Percentiles rank a stretch among this genome's conserved stretches.
These are phyloP conservation scores for Sylvicola cinctus DNA, from an alignment of 2,888 invertebrate genomes.

Conservation along the genomic window DNA sequence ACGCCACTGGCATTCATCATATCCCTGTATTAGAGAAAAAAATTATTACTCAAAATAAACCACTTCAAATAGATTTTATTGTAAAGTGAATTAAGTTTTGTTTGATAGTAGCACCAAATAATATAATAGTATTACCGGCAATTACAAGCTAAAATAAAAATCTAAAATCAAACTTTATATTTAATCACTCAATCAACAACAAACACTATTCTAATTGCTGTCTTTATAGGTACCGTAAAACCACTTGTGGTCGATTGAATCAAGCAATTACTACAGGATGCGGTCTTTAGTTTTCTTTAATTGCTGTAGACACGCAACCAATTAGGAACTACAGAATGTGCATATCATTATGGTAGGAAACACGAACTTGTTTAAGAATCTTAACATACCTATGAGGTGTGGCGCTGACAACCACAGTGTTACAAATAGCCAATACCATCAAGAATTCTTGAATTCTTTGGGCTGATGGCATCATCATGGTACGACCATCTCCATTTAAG, in stretches of 20 bases:
- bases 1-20: slow-evolving; percentile 48
- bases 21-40: slow-evolving; percentile 20
- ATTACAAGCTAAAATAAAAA: background rate
- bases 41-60: background rate
- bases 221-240: too few species aligned
- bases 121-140: too few species aligned
- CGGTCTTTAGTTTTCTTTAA: too few species aligned
- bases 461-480: slow-evolving; percentile 29
- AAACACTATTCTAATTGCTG: too few species aligned
- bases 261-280: too few species aligned
- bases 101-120: background rate
- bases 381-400: slow-evolving; percentile 36
- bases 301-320: too few species aligned
- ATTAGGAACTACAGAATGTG: too few species aligned
- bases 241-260: too few species aligned
- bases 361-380: too few species aligned
- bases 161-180: background rate
- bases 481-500: slow-evolving; percentile 10
- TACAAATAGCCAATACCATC: slow-evolving; percentile 78
- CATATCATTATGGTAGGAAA: too few species aligned
- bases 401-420: slow-evolving; percentile 85
- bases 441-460: slow-evolving; percentile 75
- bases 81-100: background rate
- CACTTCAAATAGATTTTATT: too few species aligned
- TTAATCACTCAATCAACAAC: background rate